Base-by-base conservation (phyloP, 2,797 vertebrate species). In the Adelosebastes latens region DNA sequence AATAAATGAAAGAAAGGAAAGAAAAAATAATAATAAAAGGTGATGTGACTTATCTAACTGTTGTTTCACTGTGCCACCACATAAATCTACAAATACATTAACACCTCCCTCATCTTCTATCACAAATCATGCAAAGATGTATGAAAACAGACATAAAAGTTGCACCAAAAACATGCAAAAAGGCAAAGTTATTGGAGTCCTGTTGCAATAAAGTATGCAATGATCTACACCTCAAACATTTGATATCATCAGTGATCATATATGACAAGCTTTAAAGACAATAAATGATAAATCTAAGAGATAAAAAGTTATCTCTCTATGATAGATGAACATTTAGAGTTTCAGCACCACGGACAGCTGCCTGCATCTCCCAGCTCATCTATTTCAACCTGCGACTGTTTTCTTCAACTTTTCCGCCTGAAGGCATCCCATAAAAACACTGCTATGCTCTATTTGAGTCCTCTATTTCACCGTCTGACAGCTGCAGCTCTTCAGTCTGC, bases 331-430 rank as follows among this genome's bases (percentile, higher is more conserved):
- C 4, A 5, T 11, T 76, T 36, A 13, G 42, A 76, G 53, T 65
- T 91, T 95, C 95, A 97, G 96, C 66, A 97, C 96, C 93, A 53
- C 32, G 92, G 96, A 96, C 93, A 97, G 96, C 80, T 42, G 46
- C 84, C 62, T 60, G 34, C 25, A 8, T 67, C 53, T 14, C 64
- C 27, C 58, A 25, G 72, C 16, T 74, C 52, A 52, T 75, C 29
- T 0, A 27, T 65, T 68, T 63, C 70, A 70, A 65, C 56, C 58
- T 71, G 58, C 70, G 53, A 86, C 70, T 73, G 59, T 71, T 77
- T 42, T 63, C 52, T 68, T 75, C 68, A 91, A 88, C 90, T 91
- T 91, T 90, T 83, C 63, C 32, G 63, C 55, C 60, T 22, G 59
- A 62, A 64, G n/a, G 60, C 66, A 42, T 42, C 59, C 27, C 22